phyloP scores from a whole-genome alignment of 2,888 invertebrate genomes.

The Metellina segmentata region DNA sequence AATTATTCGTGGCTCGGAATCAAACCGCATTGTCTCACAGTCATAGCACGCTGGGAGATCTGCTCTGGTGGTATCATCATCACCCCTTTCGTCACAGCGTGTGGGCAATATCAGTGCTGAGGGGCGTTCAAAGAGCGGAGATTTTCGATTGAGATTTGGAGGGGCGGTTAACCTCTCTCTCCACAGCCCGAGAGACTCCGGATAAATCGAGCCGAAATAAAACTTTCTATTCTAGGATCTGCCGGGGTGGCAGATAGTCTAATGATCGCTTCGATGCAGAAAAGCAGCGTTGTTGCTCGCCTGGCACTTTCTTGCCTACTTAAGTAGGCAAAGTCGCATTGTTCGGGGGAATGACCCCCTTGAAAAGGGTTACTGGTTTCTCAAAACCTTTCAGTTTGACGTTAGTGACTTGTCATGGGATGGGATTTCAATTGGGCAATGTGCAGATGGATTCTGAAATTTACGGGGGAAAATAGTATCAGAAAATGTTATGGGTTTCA shows the following conservation, averaged over 20 bases:
- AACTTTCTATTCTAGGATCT: slow-evolving; percentile 30
- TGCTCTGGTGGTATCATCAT: neutral
- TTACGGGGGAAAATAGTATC: slow-evolving; percentile 17
- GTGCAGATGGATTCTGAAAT: slow-evolving; percentile 49
- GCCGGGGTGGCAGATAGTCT: neutral
- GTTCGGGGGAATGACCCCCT: slow-evolving; percentile 53
- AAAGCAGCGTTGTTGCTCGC: neutral
- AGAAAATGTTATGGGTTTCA: neutral
- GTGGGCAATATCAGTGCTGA: too few relatives aligned
- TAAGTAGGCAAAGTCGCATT: neutral
- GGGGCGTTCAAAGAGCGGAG: neutral
- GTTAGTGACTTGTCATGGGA: too few relatives aligned
- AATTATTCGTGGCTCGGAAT: too few relatives aligned
- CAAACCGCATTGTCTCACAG: too few relatives aligned
- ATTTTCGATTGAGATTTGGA: slow-evolving; percentile 19
- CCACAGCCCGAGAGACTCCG: neutral
- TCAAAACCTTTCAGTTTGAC: too few relatives aligned
- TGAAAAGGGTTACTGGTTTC: slow-evolving; percentile 20
- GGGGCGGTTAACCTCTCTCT: slow-evolving; percentile 21
- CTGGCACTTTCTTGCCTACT: neutral
- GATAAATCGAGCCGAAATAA: slow-evolving; percentile 37
- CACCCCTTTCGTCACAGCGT: neutral
- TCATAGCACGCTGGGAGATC: too few relatives aligned
- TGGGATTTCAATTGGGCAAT: slow-evolving; percentile 60
- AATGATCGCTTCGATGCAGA: slow-evolving; percentile 20